A percentile compares a stretch with the other conserved stretches of the same genome.
phyloP scores from a whole-genome alignment of 1,140 invertebrate genomes.

The Plodia interpunctella region DNA sequence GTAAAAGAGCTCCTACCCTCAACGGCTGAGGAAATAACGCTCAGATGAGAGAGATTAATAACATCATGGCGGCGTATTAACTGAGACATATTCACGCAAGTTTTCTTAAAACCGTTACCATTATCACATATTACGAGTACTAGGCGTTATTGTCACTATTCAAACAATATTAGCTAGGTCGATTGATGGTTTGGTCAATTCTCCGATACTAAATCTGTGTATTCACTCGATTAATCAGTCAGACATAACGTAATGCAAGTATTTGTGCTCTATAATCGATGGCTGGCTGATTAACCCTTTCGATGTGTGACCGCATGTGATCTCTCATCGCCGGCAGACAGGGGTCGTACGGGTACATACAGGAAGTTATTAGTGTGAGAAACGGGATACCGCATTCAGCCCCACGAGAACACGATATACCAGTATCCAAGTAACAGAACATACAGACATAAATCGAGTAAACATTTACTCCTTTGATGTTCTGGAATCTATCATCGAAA shows the following conservation, averaged over 20 bases:
- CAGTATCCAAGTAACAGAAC: not conserved
- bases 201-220: not conserved
- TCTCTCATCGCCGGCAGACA: not conserved
- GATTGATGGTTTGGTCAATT: not conserved
- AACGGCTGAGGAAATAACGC: too few relatives aligned
- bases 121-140: not conserved
- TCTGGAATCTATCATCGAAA: not conserved
- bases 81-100: too few relatives aligned
- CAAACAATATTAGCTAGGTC: not conserved
- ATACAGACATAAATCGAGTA: not conserved
- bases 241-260: conserved; percentile 14
- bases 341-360: conserved; percentile 7
- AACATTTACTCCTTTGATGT: not conserved
- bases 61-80: too few relatives aligned
- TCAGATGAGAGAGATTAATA: too few relatives aligned
- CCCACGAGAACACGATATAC: conserved; percentile 7
- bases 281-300: conserved; percentile 23
- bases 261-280: conserved; percentile 23
- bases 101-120: too few relatives aligned
- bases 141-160: not conserved
- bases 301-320: conserved; percentile 15
- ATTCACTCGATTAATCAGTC: conserved; percentile 26
- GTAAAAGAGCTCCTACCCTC: too few relatives aligned
- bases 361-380: conserved; percentile 19
- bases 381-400: conserved; percentile 17